Evolutionary conservation across 2,888 invertebrate genomes (phyloP).

Genomic region (Antheraea assamensis): DNA sequence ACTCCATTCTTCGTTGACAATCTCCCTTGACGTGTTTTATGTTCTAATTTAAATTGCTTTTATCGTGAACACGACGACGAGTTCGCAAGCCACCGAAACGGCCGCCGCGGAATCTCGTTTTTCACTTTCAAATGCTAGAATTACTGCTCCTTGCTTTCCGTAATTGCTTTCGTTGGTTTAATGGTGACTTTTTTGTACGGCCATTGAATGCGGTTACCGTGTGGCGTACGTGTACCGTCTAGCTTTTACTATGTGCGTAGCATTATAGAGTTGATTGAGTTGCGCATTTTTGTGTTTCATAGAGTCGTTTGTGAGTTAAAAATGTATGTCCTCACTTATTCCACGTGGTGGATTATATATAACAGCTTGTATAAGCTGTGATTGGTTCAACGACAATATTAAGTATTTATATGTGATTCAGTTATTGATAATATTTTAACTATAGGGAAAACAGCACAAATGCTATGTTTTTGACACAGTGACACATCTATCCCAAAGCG

Average conservation of each 20-base stretch:
- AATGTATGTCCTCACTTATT: not conserved
- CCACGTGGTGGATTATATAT: too few relatives aligned
- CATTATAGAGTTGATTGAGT: not conserved
- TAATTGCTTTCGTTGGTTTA: conserved; percentile 43
- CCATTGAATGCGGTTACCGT: not conserved
- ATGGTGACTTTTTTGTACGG: conserved; percentile 20
- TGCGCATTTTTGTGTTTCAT: not conserved
- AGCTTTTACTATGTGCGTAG: not conserved
- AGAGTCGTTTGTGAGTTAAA: not conserved
- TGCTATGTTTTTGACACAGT: too few relatives aligned
- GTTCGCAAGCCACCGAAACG: conserved; percentile 52
- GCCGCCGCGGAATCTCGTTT: conserved; percentile 51
- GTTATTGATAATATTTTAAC: not conserved
- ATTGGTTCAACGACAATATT: not conserved
- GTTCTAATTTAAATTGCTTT: conserved; percentile 66
- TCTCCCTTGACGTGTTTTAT: conserved; percentile 73
- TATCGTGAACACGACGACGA: conserved; percentile 61
- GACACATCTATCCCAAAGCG: too few relatives aligned
- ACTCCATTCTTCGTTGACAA: conserved; percentile 66
- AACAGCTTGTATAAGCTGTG: not conserved
- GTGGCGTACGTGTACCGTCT: too few relatives aligned
- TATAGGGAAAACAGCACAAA: not conserved
- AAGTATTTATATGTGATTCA: not conserved
- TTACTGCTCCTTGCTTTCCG: conserved; percentile 49
- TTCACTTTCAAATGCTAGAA: conserved; percentile 58